phyloP scores from a whole-genome alignment of 1,140 invertebrate species.

The Drosophila gunungcola region DNA sequence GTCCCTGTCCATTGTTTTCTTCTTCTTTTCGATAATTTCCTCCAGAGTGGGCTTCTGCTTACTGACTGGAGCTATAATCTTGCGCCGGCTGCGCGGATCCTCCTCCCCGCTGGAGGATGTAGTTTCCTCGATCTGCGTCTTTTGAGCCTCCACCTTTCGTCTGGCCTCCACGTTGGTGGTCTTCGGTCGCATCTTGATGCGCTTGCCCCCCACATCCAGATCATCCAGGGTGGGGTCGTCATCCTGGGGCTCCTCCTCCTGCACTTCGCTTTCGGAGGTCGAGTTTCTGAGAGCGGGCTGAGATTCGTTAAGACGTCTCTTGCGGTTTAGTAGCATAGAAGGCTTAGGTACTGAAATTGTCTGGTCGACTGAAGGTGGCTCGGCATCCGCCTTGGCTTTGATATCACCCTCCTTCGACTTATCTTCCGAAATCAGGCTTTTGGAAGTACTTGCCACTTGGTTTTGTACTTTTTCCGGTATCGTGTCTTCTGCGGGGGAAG shows the following conservation, averaged over 20 bases:
- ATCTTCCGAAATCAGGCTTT: not conserved
- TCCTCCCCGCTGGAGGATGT: constrained; percentile 85
- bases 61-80: constrained; percentile 43
- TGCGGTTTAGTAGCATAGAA: constrained; percentile 44
- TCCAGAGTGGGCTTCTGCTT: constrained; percentile 71
- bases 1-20: constrained; percentile 61
- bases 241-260: constrained; percentile 76
- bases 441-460: constrained; percentile 35
- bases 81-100: constrained; percentile 63
- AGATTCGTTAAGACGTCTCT: constrained; percentile 65
- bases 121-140: constrained; percentile 85
- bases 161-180: constrained; percentile 85
- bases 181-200: constrained; percentile 86
- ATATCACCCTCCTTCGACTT: not conserved
- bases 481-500: not conserved
- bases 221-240: constrained; percentile 84
- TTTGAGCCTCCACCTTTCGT: constrained; percentile 87
- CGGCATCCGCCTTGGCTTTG: not conserved
- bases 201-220: constrained; percentile 85
- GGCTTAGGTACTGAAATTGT: constrained; percentile 2
- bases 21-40: constrained; percentile 81
- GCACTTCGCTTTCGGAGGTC: constrained; percentile 76
- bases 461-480: constrained; percentile 15
- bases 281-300: constrained; percentile 46
- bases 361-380: not conserved